A percentile compares a stretch with the other conserved stretches of the same genome.
These are phyloP conservation scores for Caenorhabditis remanei DNA, from an alignment of 1,140 invertebrate species.

Conservation along the genomic window DNA sequence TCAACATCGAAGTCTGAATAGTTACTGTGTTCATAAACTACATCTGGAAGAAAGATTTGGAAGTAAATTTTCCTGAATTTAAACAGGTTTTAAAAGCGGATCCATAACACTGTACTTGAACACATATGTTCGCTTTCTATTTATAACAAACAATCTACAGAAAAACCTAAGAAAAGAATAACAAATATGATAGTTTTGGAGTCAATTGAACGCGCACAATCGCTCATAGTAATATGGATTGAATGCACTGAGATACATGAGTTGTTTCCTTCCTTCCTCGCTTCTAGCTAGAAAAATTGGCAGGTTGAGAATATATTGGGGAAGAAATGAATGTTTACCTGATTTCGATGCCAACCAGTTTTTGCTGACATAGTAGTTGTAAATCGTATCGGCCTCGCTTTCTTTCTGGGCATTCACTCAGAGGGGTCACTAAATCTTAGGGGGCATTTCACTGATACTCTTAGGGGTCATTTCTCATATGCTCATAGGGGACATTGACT, in stretches of 20 bases:
- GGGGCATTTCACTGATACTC: too few relatives aligned
- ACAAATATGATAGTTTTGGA: not conserved
- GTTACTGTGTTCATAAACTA: too few relatives aligned
- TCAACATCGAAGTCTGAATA: constrained; percentile 16
- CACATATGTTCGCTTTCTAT: not conserved
- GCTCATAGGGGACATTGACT: too few relatives aligned
- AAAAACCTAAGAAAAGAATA: not conserved
- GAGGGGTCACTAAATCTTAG: too few relatives aligned
- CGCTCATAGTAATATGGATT: constrained; percentile 75
- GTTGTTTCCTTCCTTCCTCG: constrained; percentile 70
- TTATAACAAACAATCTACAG: not conserved
- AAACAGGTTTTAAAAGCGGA: too few relatives aligned
- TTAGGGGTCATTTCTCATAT: too few relatives aligned
- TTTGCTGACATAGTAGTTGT: constrained; percentile 75
- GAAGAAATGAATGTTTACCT: not conserved
- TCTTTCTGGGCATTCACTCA: too few relatives aligned
- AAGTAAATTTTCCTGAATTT: too few relatives aligned
- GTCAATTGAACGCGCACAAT: constrained; percentile 74
- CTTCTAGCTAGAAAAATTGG: constrained; percentile 59
- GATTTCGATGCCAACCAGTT: constrained; percentile 69
- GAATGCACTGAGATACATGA: constrained; percentile 74
- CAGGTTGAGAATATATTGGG: not conserved
- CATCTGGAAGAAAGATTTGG: too few relatives aligned
- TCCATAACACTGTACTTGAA: too few relatives aligned
- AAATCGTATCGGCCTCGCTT: constrained; percentile 69